These are phyloP conservation scores for Choloepus didactylus DNA, from an alignment of 2,797 vertebrate species.

Conservation along the genomic window DNA sequence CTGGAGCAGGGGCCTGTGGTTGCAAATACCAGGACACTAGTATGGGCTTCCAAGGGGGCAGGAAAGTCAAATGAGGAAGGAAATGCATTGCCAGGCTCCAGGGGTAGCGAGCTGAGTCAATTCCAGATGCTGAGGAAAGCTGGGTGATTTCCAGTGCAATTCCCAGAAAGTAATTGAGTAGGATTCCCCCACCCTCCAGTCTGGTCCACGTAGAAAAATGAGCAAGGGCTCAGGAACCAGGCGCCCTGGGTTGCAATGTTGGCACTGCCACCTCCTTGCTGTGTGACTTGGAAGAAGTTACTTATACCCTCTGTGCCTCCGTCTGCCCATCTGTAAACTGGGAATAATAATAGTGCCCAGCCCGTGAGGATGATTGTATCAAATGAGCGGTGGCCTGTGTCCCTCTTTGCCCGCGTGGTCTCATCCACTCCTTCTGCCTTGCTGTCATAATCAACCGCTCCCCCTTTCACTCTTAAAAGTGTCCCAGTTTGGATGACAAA, in stretches of 20 bases:
- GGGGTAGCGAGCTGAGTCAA: not conserved
- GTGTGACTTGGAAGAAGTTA: not conserved
- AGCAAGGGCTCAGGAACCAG: not conserved
- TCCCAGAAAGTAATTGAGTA: not conserved
- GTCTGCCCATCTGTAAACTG: not conserved
- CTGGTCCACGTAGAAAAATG: not conserved
- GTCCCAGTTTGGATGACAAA: not conserved
- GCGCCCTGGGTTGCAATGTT: not conserved
- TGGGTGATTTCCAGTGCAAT: not conserved
- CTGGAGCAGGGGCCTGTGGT: not conserved
- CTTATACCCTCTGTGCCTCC: not conserved
- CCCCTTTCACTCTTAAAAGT: not conserved
- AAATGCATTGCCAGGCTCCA: fast-evolving
- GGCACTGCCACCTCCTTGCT: not conserved
- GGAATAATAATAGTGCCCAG: not conserved
- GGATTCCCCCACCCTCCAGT: not conserved
- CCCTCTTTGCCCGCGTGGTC: not conserved
- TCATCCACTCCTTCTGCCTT: not conserved
- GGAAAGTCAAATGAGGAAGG: not conserved
- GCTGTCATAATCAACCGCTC: not conserved
- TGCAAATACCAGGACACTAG: not conserved
- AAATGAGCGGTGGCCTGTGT: fast-evolving
- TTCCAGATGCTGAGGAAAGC: not conserved
- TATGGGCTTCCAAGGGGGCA: not conserved
- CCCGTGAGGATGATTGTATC: not conserved